phyloP scores from a whole-genome alignment of 2,888 invertebrate species.

The Tanytarsus gracilentus region DNA sequence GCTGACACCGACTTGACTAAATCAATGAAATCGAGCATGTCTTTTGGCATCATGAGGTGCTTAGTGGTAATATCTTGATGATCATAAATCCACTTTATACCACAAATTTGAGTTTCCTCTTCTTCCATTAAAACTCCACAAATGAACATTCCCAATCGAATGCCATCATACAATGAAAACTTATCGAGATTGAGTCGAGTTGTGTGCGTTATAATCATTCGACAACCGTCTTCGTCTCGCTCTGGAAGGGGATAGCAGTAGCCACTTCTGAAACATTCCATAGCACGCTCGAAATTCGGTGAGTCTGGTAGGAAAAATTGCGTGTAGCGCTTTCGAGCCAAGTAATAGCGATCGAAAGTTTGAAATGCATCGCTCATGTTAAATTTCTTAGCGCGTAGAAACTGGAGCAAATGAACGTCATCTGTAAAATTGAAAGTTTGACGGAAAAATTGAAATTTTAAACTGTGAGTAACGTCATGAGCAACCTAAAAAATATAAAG shows the following conservation, averaged over 20 bases:
- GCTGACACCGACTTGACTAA: background rate
- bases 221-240: conserved; percentile 64
- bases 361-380: conserved; percentile 76
- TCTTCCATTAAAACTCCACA: conserved; percentile 78
- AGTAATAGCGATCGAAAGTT: conserved; percentile 78
- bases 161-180: conserved; percentile 73
- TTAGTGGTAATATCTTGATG: background rate
- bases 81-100: conserved; percentile 75
- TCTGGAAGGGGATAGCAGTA: conserved; percentile 65
- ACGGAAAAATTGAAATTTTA: background rate
- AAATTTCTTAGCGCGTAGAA: conserved; percentile 79
- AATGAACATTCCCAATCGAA: conserved; percentile 71
- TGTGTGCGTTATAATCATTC: conserved; percentile 70
- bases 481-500: too few relatives aligned
- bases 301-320: conserved; percentile 75
- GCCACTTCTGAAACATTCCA: conserved; percentile 72
- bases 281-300: conserved; percentile 68
- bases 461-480: background rate
- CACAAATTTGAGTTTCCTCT: conserved; percentile 71
- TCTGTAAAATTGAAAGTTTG: conserved; percentile 45
- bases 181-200: conserved; percentile 69
- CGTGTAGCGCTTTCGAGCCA: conserved; percentile 73
- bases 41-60: background rate
- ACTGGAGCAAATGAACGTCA: conserved; percentile 64
- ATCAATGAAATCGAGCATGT: conserved; percentile 8